Conservation (phyloP, 2,113 vertebrate species). For the Saimiri boliviensis region DNA sequence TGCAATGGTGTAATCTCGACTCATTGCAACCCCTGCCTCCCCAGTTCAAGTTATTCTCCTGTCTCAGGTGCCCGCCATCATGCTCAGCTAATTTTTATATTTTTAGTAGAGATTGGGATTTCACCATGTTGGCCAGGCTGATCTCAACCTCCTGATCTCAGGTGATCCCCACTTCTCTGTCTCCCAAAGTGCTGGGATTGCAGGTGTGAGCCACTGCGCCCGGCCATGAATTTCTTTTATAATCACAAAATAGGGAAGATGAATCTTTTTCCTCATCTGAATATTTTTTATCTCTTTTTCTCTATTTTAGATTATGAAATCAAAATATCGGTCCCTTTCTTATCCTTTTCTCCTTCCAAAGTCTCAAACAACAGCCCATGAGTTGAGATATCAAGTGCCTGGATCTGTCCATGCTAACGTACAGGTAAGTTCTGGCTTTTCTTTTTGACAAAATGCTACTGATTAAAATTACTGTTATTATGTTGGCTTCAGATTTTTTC, state of each 20-base stretch:
- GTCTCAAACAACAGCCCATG: conserved; percentile 90
- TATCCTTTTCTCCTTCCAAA: conserved; percentile 96
- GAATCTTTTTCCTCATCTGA: neutral
- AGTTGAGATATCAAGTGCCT: conserved; percentile 91
- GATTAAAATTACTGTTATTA: neutral
- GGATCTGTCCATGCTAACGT: conserved; percentile 85
- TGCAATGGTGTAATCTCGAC: no score
- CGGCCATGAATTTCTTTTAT: neutral
- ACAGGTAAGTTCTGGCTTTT: conserved; percentile 86
- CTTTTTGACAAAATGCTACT: neutral
- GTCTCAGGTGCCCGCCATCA: no score
- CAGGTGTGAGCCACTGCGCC: neutral
- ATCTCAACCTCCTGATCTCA: neutral
- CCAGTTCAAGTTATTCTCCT: no score
- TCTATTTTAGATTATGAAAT: conserved; percentile 91
- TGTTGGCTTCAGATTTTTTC: neutral
- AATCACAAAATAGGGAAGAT: neutral
- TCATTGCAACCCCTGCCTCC: no score
- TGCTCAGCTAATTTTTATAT: no score
- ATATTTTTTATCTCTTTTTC: neutral
- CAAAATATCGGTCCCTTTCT: conserved; percentile 93
- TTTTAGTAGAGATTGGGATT: no score
- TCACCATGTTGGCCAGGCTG: neutral
- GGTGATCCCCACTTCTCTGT: neutral
- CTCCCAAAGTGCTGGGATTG: neutral